Evolutionary conservation across 2,797 vertebrate genomes (phyloP).

Genomic region (Sylvilagus floridanus): DNA sequence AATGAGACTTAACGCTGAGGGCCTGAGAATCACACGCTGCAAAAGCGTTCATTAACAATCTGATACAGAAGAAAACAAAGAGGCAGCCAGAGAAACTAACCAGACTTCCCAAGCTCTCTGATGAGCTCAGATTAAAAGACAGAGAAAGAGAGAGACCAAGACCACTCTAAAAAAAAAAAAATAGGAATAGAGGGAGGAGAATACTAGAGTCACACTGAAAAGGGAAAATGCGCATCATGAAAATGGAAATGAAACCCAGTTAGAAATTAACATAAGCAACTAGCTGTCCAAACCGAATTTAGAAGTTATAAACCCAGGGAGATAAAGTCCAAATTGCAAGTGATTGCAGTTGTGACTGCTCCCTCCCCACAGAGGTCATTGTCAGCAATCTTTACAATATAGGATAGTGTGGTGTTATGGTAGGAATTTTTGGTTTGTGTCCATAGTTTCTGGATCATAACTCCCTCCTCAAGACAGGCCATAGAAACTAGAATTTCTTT

Average conservation of each 20-base stretch:
- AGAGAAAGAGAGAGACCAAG: background rate
- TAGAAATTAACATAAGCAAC: background rate
- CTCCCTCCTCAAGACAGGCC: no score
- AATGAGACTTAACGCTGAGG: background rate
- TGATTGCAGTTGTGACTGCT: background rate
- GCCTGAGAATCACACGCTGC: background rate
- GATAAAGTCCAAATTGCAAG: background rate
- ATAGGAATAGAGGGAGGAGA: background rate
- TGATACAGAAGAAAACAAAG: background rate
- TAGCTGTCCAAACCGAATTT: conserved; percentile 2
- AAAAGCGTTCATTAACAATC: background rate
- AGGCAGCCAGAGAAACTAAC: background rate
- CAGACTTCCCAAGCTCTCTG: background rate
- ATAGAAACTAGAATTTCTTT: no score
- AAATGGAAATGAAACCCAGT: background rate
- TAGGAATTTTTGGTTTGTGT: no score
- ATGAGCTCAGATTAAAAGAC: background rate
- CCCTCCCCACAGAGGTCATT: background rate
- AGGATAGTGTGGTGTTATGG: background rate
- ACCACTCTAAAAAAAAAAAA: background rate
- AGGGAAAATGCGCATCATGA: background rate
- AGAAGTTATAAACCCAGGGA: background rate
- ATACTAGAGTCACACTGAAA: background rate
- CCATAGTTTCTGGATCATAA: no score
- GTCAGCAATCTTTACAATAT: background rate